phyloP scores from a whole-genome alignment of 2,797 vertebrate genomes.

The Oryzias dopingdopingensis region DNA sequence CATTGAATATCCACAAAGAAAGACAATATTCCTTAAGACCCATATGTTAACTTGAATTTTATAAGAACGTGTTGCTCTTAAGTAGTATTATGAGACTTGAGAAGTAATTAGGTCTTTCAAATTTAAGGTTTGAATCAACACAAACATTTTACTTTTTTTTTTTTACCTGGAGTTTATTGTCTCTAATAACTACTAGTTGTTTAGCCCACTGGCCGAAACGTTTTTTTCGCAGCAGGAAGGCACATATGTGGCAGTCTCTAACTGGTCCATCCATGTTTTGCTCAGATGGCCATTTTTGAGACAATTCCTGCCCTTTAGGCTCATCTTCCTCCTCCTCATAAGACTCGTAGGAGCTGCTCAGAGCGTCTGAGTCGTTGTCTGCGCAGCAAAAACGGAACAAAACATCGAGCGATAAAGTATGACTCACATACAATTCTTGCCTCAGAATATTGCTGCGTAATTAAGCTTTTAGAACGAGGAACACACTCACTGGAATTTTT shows the following conservation, averaged over 20 bases:
- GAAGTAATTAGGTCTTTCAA: no score
- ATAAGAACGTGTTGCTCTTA: no score
- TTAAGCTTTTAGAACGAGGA: not conserved
- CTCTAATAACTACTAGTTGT: conserved; percentile 91
- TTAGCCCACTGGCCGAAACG: conserved; percentile 98
- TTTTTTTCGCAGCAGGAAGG: conserved; percentile 94
- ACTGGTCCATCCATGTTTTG: conserved; percentile 87
- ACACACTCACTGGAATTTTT: conserved; percentile 89
- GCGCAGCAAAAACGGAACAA: conserved; percentile 18
- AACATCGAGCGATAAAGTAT: not conserved
- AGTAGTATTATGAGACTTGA: no score
- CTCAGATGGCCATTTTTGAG: conserved; percentile 87
- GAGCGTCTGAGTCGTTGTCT: conserved; percentile 97
- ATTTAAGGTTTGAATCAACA: not conserved
- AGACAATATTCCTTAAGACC: no score
- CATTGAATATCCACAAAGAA: no score
- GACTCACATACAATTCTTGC: not conserved
- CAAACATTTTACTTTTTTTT: not conserved
- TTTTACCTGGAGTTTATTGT: conserved; percentile 90
- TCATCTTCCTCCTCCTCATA: conserved; percentile 98
- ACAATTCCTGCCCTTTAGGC: conserved; percentile 82
- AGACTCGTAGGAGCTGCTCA: conserved; percentile 98
- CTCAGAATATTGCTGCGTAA: not conserved
- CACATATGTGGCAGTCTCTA: conserved; percentile 90
- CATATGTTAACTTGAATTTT: no score